Percentiles rank a stretch among this genome's conserved stretches.
These are phyloP conservation scores for Calephelis virginiensis DNA, from an alignment of 1,140 invertebrate genomes.

Conservation along the genomic window DNA sequence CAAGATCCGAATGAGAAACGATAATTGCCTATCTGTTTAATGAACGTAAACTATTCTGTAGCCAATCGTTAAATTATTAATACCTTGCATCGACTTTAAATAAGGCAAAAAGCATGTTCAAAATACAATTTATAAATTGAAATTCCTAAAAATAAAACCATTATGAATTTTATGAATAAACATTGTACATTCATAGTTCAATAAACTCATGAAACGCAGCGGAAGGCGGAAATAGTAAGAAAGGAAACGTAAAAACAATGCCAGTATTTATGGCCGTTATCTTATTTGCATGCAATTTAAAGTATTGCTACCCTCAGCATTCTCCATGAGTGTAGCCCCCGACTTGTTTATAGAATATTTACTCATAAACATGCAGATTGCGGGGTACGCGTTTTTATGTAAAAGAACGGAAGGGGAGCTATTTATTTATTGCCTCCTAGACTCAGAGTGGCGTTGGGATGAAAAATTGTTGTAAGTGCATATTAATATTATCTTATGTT, in stretches of 20 bases:
- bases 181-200: slow-evolving; percentile 38
- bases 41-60: no score
- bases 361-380: slow-evolving; percentile 78
- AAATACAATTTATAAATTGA: no score
- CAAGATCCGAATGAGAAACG: no score
- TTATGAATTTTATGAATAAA: not conserved
- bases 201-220: slow-evolving; percentile 45
- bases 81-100: no score
- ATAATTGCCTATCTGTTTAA: no score
- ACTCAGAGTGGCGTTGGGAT: slow-evolving; percentile 55
- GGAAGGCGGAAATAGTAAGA: slow-evolving; percentile 29
- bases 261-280: slow-evolving; percentile 70
- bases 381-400: slow-evolving; percentile 73
- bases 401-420: slow-evolving; percentile 65
- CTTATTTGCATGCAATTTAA: slow-evolving; percentile 76
- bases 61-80: no score
- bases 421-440: slow-evolving; percentile 76
- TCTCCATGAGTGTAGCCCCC: slow-evolving; percentile 51
- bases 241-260: slow-evolving; percentile 55
- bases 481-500: slow-evolving; percentile 32
- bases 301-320: slow-evolving; percentile 62
- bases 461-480: slow-evolving; percentile 51
- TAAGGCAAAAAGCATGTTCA: no score
- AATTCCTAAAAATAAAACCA: not conserved
- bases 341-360: slow-evolving; percentile 77